phyloP scores from a whole-genome alignment of 2,888 invertebrate species.

The Pheosia gnoma region DNA sequence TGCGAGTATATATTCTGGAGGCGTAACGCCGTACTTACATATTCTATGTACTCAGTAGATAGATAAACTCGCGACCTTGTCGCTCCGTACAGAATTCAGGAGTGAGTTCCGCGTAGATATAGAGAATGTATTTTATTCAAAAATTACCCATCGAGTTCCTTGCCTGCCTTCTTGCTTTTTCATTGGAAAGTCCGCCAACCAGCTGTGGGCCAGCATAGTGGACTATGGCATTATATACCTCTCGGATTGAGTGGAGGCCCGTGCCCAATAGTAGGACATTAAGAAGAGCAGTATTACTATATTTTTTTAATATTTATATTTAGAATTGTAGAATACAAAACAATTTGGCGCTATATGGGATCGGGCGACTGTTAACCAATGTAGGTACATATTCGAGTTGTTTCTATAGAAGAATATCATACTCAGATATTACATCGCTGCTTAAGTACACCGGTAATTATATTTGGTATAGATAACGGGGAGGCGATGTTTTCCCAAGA shows the following conservation, averaged over 20 bases:
- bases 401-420: neutral
- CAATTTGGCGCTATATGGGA: neutral
- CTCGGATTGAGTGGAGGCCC: too few relatives aligned
- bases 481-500: neutral
- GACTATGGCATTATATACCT: too few relatives aligned
- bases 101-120: neutral
- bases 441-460: neutral
- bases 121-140: neutral
- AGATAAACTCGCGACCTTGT: neutral
- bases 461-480: neutral
- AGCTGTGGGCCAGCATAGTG: too few relatives aligned
- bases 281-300: too few relatives aligned
- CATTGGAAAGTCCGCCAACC: too few relatives aligned
- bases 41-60: neutral
- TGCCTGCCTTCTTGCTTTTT: too few relatives aligned
- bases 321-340: neutral
- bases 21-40: neutral
- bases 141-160: too few relatives aligned
- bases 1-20: neutral
- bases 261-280: too few relatives aligned
- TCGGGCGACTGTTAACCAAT: neutral
- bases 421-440: neutral
- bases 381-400: neutral
- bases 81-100: neutral
- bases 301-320: too few relatives aligned